A percentile compares a stretch with the other conserved stretches of the same genome.
These are phyloP conservation scores for Papilio glaucus DNA, from an alignment of 1,140 invertebrate genomes.

Conservation along the genomic window DNA sequence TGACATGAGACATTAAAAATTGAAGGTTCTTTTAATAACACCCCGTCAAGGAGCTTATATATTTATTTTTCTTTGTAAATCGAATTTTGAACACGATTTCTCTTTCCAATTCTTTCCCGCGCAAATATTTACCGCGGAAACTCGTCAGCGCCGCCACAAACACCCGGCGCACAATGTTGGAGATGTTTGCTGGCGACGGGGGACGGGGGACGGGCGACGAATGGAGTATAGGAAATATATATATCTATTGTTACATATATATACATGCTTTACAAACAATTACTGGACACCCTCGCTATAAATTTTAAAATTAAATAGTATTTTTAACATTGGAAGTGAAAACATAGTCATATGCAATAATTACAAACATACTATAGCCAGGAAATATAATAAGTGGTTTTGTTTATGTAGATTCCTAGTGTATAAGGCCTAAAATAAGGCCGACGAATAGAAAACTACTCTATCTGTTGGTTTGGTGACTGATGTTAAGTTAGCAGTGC, in stretches of 20 bases:
- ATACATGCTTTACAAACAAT: not conserved
- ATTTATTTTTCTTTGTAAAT: not conserved
- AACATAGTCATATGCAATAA: too few species aligned
- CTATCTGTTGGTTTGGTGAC: too few species aligned
- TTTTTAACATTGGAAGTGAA: too few species aligned
- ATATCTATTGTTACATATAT: not conserved
- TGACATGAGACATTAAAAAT: too few species aligned
- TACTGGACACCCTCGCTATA: not conserved
- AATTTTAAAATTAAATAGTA: too few species aligned
- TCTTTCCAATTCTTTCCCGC: not conserved
- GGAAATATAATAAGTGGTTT: too few species aligned
- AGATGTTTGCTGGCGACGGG: not conserved
- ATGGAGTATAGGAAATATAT: not conserved
- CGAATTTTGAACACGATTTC: not conserved
- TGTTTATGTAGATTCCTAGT: too few species aligned
- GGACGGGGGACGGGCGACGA: not conserved
- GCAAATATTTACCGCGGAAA: conserved; percentile 1
- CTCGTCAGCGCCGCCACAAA: not conserved
- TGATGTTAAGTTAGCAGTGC: too few species aligned
- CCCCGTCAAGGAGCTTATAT: not conserved
- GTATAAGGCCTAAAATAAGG: too few species aligned
- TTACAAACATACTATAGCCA: too few species aligned
- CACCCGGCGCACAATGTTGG: not conserved
- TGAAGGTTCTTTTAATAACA: too few species aligned
- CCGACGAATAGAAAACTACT: too few species aligned